Conservation (phyloP, 2,797 vertebrate genomes). For the Steatocranus sp. region DNA sequence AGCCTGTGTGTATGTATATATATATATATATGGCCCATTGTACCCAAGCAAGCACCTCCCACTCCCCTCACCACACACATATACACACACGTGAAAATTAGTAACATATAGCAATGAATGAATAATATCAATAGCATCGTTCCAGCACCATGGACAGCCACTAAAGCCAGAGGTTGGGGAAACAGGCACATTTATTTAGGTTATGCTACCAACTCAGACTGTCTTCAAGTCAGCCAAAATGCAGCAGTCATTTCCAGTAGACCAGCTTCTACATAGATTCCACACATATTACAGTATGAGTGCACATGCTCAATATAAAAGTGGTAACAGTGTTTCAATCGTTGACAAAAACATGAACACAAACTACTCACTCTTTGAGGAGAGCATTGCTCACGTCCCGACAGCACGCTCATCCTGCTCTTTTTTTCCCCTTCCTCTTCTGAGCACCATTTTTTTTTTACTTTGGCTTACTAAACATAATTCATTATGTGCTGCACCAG, state of each 20-base stretch:
- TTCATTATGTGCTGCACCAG: neutral
- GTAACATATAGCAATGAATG: neutral
- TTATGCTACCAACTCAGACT: neutral
- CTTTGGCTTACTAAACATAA: neutral
- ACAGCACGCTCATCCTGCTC: neutral
- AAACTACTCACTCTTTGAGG: neutral
- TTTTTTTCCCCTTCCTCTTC: neutral
- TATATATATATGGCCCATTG: neutral
- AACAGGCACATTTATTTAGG: neutral
- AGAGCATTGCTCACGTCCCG: neutral
- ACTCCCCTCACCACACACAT: neutral
- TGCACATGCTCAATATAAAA: neutral
- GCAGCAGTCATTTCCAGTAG: neutral
- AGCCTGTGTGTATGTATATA: too few relatives aligned
- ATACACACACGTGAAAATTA: neutral
- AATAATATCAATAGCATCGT: neutral
- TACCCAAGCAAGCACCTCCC: neutral
- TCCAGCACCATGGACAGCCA: neutral
- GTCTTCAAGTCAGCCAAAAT: neutral
- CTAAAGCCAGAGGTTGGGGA: neutral
- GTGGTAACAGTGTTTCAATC: neutral
- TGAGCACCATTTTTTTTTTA: neutral
- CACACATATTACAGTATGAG: neutral
- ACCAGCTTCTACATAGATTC: neutral
- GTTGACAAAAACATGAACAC: neutral